Evolutionary conservation across 2,113 vertebrate species (phyloP), one percentile per base, ranked within the genome.

Genomic region (Prunella himalayana): DNA sequence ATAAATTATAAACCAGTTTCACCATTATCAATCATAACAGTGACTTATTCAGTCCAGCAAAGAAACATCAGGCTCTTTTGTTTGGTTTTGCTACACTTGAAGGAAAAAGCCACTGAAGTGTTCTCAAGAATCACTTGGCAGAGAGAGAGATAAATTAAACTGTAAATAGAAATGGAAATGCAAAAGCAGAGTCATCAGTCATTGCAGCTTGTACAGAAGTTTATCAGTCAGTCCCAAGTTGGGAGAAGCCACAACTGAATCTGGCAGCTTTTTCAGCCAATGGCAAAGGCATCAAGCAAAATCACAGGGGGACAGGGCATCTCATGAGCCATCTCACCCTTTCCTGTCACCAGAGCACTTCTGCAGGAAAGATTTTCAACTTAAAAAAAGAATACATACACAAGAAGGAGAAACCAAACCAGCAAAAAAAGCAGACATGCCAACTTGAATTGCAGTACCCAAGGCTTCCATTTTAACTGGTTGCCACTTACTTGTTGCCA

Each of bases 61-160:
- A 83, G 78, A 89, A 95, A 69, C 63, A 91, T 76, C 86, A 96
- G 87, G 61, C 45, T 70, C 78, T 91, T 91, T 85, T 86, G 83
- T 94, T 94, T 94, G 90, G 89, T 93, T 96, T 92, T 95, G 84
- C 60, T 83, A 86, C 87, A 96, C 95, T 96, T 92, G 82, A 94
- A 93, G 91, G 89, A 86, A 95, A 92, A 96, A 96, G 85, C 60
- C 86, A 92, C 71, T 85, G 86, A 95, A 96, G 91, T 91, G 88
- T 85, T 96, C 92, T 90, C 78, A 85, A 94, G 77, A 70, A 94
- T 60, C 82, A 90, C 81, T 92, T 16, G 0, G 66, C 63, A 91
- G 69, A 78, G 49, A 63, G 59, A 92, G 42, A 81, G 77, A 97
- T 85, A 94, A 95, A 95, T 95, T 94, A 89, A 94, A 91, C 84